Evolutionary conservation across 2,888 invertebrate genomes (phyloP).

Genomic region (Atrina japonica): DNA sequence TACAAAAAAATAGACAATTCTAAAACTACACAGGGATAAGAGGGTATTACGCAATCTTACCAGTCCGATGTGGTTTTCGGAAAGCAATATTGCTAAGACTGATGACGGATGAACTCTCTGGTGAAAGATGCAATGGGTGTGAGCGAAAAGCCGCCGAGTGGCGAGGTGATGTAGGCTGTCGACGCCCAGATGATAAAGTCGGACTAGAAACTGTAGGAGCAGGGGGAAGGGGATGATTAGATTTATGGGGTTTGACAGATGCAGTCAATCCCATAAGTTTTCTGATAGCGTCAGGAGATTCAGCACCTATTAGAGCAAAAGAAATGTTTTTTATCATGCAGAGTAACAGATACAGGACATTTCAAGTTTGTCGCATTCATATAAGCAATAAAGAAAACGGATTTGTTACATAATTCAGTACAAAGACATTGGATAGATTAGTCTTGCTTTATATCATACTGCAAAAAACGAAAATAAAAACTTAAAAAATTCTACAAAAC

Average conservation of each 20-base stretch:
- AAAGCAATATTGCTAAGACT: conserved; percentile 94
- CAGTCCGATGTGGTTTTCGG: conserved; percentile 86
- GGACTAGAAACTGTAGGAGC: conserved; percentile 64
- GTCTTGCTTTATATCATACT: not conserved
- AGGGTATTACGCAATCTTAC: conserved; percentile 61
- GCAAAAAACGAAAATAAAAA: not conserved
- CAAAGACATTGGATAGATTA: no score
- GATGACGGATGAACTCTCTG: conserved; percentile 97
- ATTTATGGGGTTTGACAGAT: conserved; percentile 78
- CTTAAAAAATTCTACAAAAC: not conserved
- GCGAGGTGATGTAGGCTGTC: conserved; percentile 92
- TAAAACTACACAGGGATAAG: not conserved
- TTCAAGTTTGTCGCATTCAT: no score
- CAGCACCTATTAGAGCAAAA: conserved; percentile 85
- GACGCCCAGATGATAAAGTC: conserved; percentile 84
- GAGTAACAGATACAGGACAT: not conserved
- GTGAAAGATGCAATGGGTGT: conserved; percentile 90
- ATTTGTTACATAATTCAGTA: no score
- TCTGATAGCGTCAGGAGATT: conserved; percentile 97
- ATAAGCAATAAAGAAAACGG: no score
- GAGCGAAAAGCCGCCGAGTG: conserved; percentile 56
- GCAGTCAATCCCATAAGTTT: conserved; percentile 93
- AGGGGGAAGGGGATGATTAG: conserved; percentile 70
- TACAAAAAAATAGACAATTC: no score
- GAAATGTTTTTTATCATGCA: conserved; percentile 35